Evolutionary conservation across 2,797 vertebrate species (phyloP), one percentile per base, ranked within the genome.

Genomic region (Onychomys leucogaster): DNA sequence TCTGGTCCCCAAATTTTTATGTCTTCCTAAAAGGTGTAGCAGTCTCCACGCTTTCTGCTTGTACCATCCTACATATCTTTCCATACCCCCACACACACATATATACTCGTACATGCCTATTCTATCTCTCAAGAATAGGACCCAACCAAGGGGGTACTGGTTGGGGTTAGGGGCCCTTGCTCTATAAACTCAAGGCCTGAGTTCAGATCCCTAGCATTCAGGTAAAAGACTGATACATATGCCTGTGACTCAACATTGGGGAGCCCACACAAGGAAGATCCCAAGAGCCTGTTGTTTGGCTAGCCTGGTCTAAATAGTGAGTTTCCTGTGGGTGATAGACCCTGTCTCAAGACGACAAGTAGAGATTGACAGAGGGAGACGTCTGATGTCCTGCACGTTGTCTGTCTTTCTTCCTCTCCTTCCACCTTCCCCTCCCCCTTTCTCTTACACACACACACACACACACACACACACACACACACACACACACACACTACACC

Each of bases 41-140:
- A 3, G 1, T 41, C 27, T 92, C 34, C 27, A 0, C 0, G 7
- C 69, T 29, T 1, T 2, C 59, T 10, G 27, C 16, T 16, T n/a
- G 63, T 29, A 13, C 43, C 37, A 11, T 43, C 46, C 41, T 32
- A 37, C 0, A 6, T 34, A 37, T 2, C 23, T 5, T 25, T 19
- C n/a, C 61, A 52, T 9, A 3, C 7, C 17, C 6, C 61, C 19
- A 86, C 9, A 9, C 14, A 34, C 19, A 21, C n/a, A 32, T 34
- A 46, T 14, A 37, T 10, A 19, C 41, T 13, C 12, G 19, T 16
- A 2, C 59, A 59, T 3, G 2, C 11, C n/a, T 25, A 21, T 34
- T 12, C 9, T 46, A 13, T 21, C 25, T 17, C 69, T 77, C 21
- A 65, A 32, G 90, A 73, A 46, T 37, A 43, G n/a, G 46, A 21